Evolutionary conservation across 1,140 invertebrate genomes (phyloP), one percentile per base, ranked within the genome.

Genomic region (Tachypleus tridentatus): DNA sequence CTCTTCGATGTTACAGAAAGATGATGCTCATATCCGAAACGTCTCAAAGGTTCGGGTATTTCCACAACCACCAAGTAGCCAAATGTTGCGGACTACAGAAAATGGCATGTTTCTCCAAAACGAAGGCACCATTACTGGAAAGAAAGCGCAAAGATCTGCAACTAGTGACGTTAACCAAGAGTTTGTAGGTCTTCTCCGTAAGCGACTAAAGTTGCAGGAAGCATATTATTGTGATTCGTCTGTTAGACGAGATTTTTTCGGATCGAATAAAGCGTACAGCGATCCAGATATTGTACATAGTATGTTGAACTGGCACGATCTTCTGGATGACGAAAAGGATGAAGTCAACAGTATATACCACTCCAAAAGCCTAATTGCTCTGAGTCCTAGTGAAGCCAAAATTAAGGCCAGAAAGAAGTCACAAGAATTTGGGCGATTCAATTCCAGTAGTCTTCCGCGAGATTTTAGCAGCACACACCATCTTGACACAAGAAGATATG

Each of bases 31-130:
- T 29, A 29, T 29, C 2, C 29, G 2, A 29, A 29, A 29, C 29
- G 29, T 29, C 29, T 29, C 66, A 10, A 61, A 64, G 47, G 64
- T 64, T 49, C 63, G 63, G 48, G 66, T 67, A 8, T 58, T 67
- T 47, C 66, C 66, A 11, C 47, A 58, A 3, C 56, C 61, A 2
- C 11, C 65, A 3, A 58, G 54, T 53, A 9, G 78, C 48, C 79
- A 79, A 65, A 79, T 82, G 57, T 75, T 89, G 49, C 80, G 86
- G 51, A 81, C 83, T 57, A 90, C 88, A 5, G 83, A 87, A 73
- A 90, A 91, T 77, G 88, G 87, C 11, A 83, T 82, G 67, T 87
- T 89, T 69, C 76, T 90, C 53, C 86, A 87, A 63, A 84, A 85
- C n/a, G 87, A 86, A 5, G 88, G 87, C 10, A 90, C 88, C 63